A percentile compares a stretch with the other conserved stretches of the same genome.
Conservation (phyloP, 2,113 vertebrate species). For the Gymnarchus niloticus region DNA sequence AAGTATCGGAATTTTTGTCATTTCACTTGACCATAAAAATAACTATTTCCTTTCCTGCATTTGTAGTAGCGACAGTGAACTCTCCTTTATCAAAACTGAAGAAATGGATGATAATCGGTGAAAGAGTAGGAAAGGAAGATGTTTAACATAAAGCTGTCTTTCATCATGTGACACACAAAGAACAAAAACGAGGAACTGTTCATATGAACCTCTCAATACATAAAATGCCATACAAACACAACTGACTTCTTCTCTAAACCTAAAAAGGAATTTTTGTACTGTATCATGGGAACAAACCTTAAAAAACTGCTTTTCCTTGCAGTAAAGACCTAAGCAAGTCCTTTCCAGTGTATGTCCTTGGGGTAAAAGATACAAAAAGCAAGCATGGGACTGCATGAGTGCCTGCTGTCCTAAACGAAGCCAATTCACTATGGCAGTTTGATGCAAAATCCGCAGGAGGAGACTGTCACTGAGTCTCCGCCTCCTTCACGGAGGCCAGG, state of each 20-base stretch:
- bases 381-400: neutral
- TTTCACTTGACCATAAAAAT: no score
- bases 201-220: neutral
- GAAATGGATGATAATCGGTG: neutral
- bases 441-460: constrained; percentile 21
- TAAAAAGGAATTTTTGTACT: constrained; percentile 17
- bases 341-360: neutral
- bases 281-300: constrained; percentile 33
- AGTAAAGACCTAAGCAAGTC: neutral
- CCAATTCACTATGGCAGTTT: neutral
- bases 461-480: constrained; percentile 80
- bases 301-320: neutral
- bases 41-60: neutral
- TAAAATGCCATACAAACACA: neutral
- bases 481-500: constrained; percentile 84
- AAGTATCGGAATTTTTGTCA: neutral
- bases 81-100: neutral
- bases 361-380: neutral
- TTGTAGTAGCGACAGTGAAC: neutral
- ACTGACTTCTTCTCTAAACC: neutral
- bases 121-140: neutral
- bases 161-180: neutral
- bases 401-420: neutral
- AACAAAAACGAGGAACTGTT: neutral
- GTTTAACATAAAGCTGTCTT: neutral